Evolutionary conservation across 30 jellyfish, hydroid and myxozoan genomes (phyloP), one percentile per base, ranked within the genome.

Genomic region (Hydractinia symbiolongicarpus): DNA sequence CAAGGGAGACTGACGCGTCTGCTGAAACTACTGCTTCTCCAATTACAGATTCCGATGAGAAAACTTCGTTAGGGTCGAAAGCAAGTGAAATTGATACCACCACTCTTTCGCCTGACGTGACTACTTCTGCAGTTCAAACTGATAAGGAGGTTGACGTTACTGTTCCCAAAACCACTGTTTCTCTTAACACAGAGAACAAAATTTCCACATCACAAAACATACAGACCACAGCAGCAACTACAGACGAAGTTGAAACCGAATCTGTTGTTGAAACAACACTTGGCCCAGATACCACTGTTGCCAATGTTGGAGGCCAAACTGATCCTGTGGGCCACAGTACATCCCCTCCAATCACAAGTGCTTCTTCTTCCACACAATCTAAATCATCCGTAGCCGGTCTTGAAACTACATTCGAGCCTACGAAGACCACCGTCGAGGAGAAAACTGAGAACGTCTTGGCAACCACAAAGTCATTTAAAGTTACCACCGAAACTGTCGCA

Each of bases 21-120:
- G 77, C n/a, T 8, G 83, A 75, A 53, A 55, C 74, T 16, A 76
- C 84, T 5, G 76, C 76, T 53, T 20, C 76, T 0, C 84, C 84
- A 13, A 50, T 76, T 76, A 75, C 21, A 30, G 44, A 30, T 30
- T 30, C 44, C 44, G 2, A 30, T 30, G 44, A 30, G 44, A 30
- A 30, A 30, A 30, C 44, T 30, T 30, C 44, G 44, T 1, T 30
- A 30, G 44, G 2, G 1, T 30, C 44, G 1, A 30, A 30, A 30
- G 44, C 44, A 30, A 30, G 44, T 30, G 44, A 30, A 30, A 30
- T 30, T 30, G 44, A 2, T 30, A 30, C 44, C 44, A 30, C 44
- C 44, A 2, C 44, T 30, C 44, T 0, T 30, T 30, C 1, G 84
- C 44, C 44, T 30, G 44, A 8, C 11, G 19, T 17, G n/a, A 55